A percentile compares a stretch with the other conserved stretches of the same genome.
These are phyloP conservation scores for Orgyia antiqua DNA, from an alignment of 2,888 invertebrate genomes.

Conservation along the genomic window DNA sequence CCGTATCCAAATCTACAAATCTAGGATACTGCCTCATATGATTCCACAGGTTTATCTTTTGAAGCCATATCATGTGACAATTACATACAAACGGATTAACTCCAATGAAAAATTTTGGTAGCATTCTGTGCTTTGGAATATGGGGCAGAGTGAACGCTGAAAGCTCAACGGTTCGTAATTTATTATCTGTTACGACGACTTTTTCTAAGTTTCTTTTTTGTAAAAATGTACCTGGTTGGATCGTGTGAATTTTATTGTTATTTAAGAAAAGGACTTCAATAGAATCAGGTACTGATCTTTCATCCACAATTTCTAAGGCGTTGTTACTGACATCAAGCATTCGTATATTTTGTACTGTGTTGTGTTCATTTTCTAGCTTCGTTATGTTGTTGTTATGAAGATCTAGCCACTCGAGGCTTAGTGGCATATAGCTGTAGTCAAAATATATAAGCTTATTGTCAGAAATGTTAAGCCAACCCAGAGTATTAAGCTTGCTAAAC, in stretches of 20 bases:
- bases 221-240: constrained; percentile 84
- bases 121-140: constrained; percentile 80
- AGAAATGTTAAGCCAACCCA: constrained; percentile 89
- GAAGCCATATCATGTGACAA: constrained; percentile 92
- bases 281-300: constrained; percentile 84
- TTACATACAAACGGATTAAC: constrained; percentile 92
- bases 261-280: constrained; percentile 86
- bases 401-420: constrained; percentile 87
- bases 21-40: constrained; percentile 86
- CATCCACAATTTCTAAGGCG: constrained; percentile 82
- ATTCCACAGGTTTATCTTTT: constrained; percentile 86
- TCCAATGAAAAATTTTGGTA: constrained; percentile 88
- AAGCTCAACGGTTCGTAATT: constrained; percentile 84
- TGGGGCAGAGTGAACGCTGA: constrained; percentile 83
- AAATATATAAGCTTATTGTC: constrained; percentile 87
- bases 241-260: constrained; percentile 85
- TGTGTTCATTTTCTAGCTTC: constrained; percentile 85
- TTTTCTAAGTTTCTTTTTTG: constrained; percentile 85
- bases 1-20: constrained; percentile 86
- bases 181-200: constrained; percentile 87
- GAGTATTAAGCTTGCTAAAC: constrained; percentile 83
- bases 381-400: constrained; percentile 87
- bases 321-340: constrained; percentile 88
- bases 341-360: constrained; percentile 81
- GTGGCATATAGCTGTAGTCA: constrained; percentile 87